Evolutionary conservation across 2,113 vertebrate species (phyloP), one percentile per base, ranked within the genome.

Genomic region (Nyctibius bracteatus): DNA sequence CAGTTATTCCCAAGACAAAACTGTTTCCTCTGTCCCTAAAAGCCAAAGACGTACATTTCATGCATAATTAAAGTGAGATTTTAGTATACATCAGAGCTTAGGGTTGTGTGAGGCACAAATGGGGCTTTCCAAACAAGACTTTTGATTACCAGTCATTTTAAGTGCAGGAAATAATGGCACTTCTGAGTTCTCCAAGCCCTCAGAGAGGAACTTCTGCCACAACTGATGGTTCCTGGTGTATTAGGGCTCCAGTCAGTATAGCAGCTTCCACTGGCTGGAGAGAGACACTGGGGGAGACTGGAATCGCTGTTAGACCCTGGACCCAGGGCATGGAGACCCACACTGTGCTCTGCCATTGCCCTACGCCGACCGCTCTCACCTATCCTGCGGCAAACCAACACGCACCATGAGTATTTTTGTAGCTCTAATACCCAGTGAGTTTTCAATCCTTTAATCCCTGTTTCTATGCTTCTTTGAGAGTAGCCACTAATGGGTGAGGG

Each of bases 31-130:
- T 93, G 91, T 95, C 94, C 96, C 92, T 95, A 96, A 96, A 96
- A 96, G 94, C 91, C 93, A 86, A 74, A 94, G 83, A 74, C 5
- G 31, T 54, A 61, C 90, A 92, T 95, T 96, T 96, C 88, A 94
- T 97, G 88, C 92, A 97, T 97, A 96, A 96, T 97, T 97, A 81
- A 97, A 71, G 62, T 28, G 47, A 87, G 59, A 92, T 92, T 96
- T 95, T 94, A 95, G 94, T 67, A 78, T 93, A 92, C 67, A 92
- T 90, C 88, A 93, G 92, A 94, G 83, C 81, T 54, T n/a, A 16
- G 43, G 55, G 46, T 75, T 87, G 63, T 91, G 44, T 51, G 83
- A 97, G 86, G 86, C 88, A 94, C 80, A 95, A 96, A 94, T 91
- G 88, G 86, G 91, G 62, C 91, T 96, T 96, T 94, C 92, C 94